Evolutionary conservation across 2,888 invertebrate species (phyloP).

Genomic region (Rhingia rostrata): DNA sequence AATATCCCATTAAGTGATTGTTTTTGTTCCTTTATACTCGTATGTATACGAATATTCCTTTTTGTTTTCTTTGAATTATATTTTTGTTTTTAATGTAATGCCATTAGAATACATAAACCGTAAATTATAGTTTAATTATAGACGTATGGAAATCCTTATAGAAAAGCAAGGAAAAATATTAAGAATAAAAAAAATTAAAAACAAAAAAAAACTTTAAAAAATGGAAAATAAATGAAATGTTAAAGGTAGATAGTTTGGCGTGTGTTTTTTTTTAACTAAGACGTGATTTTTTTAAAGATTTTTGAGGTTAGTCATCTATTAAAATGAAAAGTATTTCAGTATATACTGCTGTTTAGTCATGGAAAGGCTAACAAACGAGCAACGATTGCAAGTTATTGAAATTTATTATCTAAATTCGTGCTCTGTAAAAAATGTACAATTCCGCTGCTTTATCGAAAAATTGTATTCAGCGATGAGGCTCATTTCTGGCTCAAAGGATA

Average conservation of each 20-base stretch:
- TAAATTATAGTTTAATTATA: constrained; percentile 58
- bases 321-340: too few relatives aligned
- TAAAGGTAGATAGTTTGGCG: constrained; percentile 17
- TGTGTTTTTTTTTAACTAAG: not conserved
- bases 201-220: not conserved
- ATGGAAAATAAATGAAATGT: constrained; percentile 44
- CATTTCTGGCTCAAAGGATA: too few relatives aligned
- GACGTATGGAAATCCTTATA: constrained; percentile 40
- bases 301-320: too few relatives aligned
- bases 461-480: too few relatives aligned
- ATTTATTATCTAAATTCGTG: too few relatives aligned
- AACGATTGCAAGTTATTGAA: too few relatives aligned
- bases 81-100: constrained; percentile 22
- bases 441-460: too few relatives aligned
- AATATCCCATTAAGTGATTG: constrained; percentile 46
- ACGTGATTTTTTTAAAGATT: too few relatives aligned
- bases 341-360: too few relatives aligned
- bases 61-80: not conserved
- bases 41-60: constrained; percentile 32
- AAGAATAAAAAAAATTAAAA: constrained; percentile 3
- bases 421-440: too few relatives aligned
- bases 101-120: constrained; percentile 24
- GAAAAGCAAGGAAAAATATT: constrained; percentile 13
- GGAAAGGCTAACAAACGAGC: too few relatives aligned
- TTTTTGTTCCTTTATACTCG: constrained; percentile 61